These are phyloP conservation scores for Calliphora vicina DNA, from an alignment of 1,140 invertebrate species.

Conservation along the genomic window DNA sequence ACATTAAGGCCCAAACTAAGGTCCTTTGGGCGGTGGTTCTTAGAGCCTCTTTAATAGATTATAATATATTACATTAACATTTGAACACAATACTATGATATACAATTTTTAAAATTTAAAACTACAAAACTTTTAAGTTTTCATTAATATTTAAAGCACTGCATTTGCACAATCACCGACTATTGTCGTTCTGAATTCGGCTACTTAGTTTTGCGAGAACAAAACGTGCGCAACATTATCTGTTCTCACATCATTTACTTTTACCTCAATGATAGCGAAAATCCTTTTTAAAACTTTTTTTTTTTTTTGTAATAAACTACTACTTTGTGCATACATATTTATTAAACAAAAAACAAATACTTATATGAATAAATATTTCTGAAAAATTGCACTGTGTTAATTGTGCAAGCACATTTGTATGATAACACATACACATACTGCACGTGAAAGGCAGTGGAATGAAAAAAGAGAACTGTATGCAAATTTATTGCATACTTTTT, in stretches of 20 bases:
- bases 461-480: background rate
- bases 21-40: no score
- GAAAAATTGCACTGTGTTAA: background rate
- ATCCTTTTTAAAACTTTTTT: background rate
- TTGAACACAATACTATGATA: no score
- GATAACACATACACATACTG: background rate
- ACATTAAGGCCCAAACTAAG: no score
- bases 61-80: no score
- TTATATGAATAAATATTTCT: background rate
- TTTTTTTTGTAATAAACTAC: background rate
- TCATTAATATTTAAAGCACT: no score
- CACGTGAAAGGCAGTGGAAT: background rate
- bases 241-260: background rate
- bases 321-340: background rate
- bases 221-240: no score
- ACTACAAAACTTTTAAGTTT: no score
- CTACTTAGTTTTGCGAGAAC: no score
- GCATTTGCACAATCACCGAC: no score
- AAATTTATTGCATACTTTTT: conserved; percentile 9
- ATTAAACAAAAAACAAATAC: background rate
- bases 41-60: no score
- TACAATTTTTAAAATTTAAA: no score
- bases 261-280: background rate
- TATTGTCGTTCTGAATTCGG: no score
- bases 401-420: background rate